phyloP scores from a whole-genome alignment of 2,888 invertebrate genomes.

The Tiliacea aurago region DNA sequence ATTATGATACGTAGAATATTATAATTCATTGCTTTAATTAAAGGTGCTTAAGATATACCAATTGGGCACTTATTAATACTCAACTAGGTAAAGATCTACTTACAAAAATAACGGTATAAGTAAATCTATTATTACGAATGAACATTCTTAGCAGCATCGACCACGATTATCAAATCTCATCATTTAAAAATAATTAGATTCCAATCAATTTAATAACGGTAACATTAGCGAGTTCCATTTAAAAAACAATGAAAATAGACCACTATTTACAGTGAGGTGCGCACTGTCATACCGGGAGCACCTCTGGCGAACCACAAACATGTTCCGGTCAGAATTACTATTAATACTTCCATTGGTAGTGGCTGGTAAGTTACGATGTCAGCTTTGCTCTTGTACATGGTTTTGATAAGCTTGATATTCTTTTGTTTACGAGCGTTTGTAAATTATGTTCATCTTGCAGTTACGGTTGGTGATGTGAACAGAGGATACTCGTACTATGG shows the following conservation, averaged over 20 bases:
- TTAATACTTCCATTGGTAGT: constrained; percentile 67
- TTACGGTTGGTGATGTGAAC: constrained; percentile 23
- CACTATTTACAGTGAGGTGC: constrained; percentile 29
- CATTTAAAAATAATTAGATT: constrained; percentile 53
- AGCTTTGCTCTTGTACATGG: constrained; percentile 22
- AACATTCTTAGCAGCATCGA: constrained; percentile 1
- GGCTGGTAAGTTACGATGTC: constrained; percentile 71
- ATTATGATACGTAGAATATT: background rate
- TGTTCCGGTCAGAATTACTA: constrained; percentile 65
- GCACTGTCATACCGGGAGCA: constrained; percentile 27
- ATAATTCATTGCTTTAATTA: no score
- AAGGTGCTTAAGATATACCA: no score
- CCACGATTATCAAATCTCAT: constrained; percentile 24
- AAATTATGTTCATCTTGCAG: constrained; percentile 45
- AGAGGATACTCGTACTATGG: constrained; percentile 59
- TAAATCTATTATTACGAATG: background rate
- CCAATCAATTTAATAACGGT: constrained; percentile 30
- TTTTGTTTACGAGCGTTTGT: constrained; percentile 30
- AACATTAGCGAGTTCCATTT: constrained; percentile 41
- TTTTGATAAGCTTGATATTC: constrained; percentile 17
- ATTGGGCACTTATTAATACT: background rate
- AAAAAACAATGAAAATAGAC: constrained; percentile 26
- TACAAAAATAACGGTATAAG: background rate
- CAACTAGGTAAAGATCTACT: background rate
- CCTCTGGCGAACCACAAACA: constrained; percentile 34